Evolutionary conservation across 1,140 invertebrate genomes (phyloP), one percentile per base, ranked within the genome.

Genomic region (Diachasma alloeum): DNA sequence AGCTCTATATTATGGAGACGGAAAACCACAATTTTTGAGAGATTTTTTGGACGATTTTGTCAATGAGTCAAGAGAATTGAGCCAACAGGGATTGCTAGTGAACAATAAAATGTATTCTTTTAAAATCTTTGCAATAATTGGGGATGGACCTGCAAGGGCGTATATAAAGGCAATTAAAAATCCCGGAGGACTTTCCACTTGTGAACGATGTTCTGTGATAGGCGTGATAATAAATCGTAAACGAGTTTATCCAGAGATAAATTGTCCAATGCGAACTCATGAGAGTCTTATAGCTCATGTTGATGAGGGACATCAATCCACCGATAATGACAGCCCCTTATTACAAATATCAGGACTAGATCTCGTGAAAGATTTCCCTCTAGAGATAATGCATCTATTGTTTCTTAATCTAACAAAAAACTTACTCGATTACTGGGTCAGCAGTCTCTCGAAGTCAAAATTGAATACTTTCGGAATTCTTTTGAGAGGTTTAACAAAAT

Each of bases 361-460:
- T 53, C 48, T 9, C 4, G 48, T 53, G 17, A 53, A 19, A 53
- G n/a, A 53, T 53, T 53, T 53, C n/a, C 48, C 67, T 11, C 67
- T 81, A 39, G 81, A 82, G 71, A 36, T 72, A 26, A 81, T 81
- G 81, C 81, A 82, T 75, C 48, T 82, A 9, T 48, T 82, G 8
- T 79, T 59, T 17, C n/a, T 59, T 11, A 59, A 59, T 59, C 19
- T 59, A 19, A 22, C 19, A 9, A 59, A 59, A 17, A 59, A 59
- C 22, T 24, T 59, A 11, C n/a, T 59, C 9, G n/a, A 9, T 22
- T 59, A 59, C 19, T 59, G 53, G 53, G n/a, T 22, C 11, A 22
- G 53, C 19, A 59, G 53, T 59, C 9, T 59, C 5, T 22, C 17
- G n/a, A 19, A 17, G 19, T 10, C n/a, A 15, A 59, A 59, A 22